These are phyloP conservation scores for Linepithema humile DNA, from an alignment of 1,140 invertebrate species.

Conservation along the genomic window DNA sequence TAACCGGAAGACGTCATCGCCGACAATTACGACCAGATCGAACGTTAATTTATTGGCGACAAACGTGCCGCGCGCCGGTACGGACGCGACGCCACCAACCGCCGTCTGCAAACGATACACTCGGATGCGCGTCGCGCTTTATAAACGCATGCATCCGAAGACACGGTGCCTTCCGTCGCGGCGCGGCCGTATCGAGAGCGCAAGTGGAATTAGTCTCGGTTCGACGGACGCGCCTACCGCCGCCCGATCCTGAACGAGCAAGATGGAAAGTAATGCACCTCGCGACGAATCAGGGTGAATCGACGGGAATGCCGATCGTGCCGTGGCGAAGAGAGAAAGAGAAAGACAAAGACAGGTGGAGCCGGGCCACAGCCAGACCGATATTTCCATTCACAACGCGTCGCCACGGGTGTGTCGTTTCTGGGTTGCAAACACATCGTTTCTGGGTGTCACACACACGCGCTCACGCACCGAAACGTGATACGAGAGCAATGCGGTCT, in stretches of 20 bases:
- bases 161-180: constrained; percentile 60
- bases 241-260: constrained; percentile 38
- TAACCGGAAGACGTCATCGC: constrained; percentile 53
- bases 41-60: constrained; percentile 43
- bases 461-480: constrained; percentile 65
- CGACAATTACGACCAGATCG: constrained; percentile 40
- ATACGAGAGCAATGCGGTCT: constrained; percentile 41
- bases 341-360: constrained; percentile 5
- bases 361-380: background rate
- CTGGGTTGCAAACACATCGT: constrained; percentile 61
- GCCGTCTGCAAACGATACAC: constrained; percentile 25
- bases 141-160: constrained; percentile 35
- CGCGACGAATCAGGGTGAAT: constrained; percentile 64
- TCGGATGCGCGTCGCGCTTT: constrained; percentile 24
- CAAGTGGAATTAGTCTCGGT: constrained; percentile 75
- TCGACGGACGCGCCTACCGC: constrained; percentile 50
- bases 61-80: background rate
- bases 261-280: constrained; percentile 66
- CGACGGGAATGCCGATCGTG: constrained; percentile 45
- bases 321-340: background rate
- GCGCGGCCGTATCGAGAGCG: constrained; percentile 64
- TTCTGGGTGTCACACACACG: constrained; percentile 64
- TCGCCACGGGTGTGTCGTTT: constrained; percentile 71
- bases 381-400: constrained; percentile 76
- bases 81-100: background rate